Percentiles rank a stretch among this genome's conserved stretches.
These are phyloP conservation scores for Chlorodrepanis virens DNA, from an alignment of 2,113 vertebrate genomes.

Conservation along the genomic window DNA sequence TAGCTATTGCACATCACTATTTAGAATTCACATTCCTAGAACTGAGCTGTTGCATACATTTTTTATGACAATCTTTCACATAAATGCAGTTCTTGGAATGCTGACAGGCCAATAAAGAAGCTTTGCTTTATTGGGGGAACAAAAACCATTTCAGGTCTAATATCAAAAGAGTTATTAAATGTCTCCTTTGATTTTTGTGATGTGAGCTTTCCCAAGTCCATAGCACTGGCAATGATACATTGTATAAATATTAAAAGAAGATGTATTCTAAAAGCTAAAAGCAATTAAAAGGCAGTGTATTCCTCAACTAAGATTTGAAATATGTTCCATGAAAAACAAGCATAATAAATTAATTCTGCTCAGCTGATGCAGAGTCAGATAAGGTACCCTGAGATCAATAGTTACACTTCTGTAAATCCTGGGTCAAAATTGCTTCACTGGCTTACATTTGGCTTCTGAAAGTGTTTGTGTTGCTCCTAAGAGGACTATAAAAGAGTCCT, in stretches of 20 bases:
- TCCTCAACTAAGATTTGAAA: slow-evolving; percentile 13
- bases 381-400: background rate
- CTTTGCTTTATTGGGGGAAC: slow-evolving; percentile 43
- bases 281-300: background rate
- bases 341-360: background rate
- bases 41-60: slow-evolving; percentile 55
- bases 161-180: slow-evolving; percentile 63
- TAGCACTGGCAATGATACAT: background rate
- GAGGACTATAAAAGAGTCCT: background rate
- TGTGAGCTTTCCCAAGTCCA: background rate
- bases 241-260: background rate
- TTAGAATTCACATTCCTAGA: slow-evolving; percentile 47
- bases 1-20: slow-evolving; percentile 3
- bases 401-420: background rate
- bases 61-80: slow-evolving; percentile 70
- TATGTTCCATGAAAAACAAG: background rate
- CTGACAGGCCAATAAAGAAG: slow-evolving; percentile 62
- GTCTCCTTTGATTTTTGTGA: slow-evolving; percentile 27
- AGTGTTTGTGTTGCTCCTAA: background rate
- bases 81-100: slow-evolving; percentile 65
- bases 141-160: slow-evolving; percentile 59
- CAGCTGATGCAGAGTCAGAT: background rate
- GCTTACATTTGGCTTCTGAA: background rate
- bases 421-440: background rate
- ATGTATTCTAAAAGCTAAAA: slow-evolving; percentile 4